A percentile compares a stretch with the other conserved stretches of the same genome.
Conservation (phyloP, 2,797 vertebrate species). For the Tapera naevia region DNA sequence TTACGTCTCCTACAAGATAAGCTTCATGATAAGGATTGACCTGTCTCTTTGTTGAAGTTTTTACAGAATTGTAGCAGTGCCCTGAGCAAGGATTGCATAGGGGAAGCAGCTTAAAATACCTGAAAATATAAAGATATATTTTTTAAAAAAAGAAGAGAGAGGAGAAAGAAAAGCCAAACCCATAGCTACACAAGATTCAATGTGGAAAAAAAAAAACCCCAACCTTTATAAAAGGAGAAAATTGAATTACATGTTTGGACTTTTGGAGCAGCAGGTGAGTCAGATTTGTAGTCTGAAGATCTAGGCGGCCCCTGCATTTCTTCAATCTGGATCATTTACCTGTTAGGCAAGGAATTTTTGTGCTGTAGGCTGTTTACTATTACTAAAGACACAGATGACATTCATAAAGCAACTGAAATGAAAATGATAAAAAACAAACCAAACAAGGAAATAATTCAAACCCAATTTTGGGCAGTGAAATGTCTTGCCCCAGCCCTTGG, state of each 20-base stretch:
- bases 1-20: not conserved
- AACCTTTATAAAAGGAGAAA: not conserved
- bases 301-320: not conserved
- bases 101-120: not conserved
- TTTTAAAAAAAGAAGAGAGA: no score
- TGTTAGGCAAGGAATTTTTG: not conserved
- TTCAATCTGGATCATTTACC: not conserved
- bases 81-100: not conserved
- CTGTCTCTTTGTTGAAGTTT: not conserved
- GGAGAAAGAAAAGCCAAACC: not conserved
- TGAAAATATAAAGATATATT: not conserved
- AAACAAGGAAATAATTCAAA: not conserved
- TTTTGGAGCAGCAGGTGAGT: not conserved
- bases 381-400: not conserved
- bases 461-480: rapidly evolving
- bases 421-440: not conserved
- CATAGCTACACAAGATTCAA: not conserved
- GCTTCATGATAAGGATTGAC: not conserved
- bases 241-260: not conserved
- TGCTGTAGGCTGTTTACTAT: not conserved
- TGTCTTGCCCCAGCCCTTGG: not conserved
- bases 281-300: conserved; percentile 1
- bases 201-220: no score
- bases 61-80: not conserved
- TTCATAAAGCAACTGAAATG: not conserved